phyloP scores from a whole-genome alignment of 2,888 invertebrate species.

The Habrosyne pyritoides region DNA sequence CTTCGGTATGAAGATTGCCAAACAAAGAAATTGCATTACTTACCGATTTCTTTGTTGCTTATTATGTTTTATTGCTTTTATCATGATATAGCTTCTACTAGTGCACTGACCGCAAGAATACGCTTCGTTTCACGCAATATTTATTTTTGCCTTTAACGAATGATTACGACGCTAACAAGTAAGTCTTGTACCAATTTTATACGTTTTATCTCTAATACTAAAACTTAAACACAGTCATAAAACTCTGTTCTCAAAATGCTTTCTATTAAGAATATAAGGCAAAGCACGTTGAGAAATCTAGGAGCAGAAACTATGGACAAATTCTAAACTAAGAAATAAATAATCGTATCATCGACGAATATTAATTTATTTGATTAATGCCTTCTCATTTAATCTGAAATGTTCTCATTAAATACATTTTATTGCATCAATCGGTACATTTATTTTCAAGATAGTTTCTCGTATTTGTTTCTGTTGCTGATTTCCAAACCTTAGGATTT shows the following conservation, averaged over 20 bases:
- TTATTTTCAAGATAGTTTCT: no score
- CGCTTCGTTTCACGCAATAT: conserved; percentile 30
- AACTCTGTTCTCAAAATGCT: not conserved
- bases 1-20: no score
- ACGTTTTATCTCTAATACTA: not conserved
- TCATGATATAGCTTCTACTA: conserved; percentile 34
- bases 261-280: no score
- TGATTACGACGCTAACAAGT: not conserved
- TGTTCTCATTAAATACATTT: no score
- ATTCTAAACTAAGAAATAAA: not conserved
- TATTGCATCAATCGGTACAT: no score
- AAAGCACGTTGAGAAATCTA: not conserved
- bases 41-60: not conserved
- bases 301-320: not conserved
- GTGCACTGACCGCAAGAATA: conserved; percentile 44
- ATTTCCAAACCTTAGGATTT: not conserved
- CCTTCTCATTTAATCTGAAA: no score
- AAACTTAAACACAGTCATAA: not conserved
- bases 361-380: no score
- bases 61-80: conserved; percentile 26
- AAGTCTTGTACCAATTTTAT: not conserved
- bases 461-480: no score
- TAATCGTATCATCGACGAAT: no score
- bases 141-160: no score
- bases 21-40: no score